Conservation (phyloP, 2,888 invertebrate genomes). For the Euproctis similis region DNA sequence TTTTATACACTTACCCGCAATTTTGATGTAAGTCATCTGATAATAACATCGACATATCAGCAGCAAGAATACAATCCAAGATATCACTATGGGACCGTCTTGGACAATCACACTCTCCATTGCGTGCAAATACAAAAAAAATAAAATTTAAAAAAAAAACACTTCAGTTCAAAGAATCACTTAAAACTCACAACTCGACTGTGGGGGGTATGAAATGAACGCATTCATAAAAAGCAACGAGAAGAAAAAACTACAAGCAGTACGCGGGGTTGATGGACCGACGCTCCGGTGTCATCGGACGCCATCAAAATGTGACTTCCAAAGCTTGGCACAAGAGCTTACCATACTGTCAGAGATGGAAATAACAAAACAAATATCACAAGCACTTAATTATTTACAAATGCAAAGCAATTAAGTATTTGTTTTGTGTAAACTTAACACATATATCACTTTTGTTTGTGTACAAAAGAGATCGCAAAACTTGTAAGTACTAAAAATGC, state of each 20-base stretch:
- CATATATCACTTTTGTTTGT: too few species aligned
- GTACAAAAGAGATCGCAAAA: too few species aligned
- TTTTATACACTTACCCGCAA: constrained; percentile 38
- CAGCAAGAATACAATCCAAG: constrained; percentile 63
- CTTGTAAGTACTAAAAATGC: too few species aligned
- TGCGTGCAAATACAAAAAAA: too few species aligned
- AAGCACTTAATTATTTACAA: too few species aligned
- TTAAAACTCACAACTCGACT: constrained; percentile 3
- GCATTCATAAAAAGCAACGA: constrained; percentile 31
- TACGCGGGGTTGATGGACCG: too few species aligned
- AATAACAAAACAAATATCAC: too few species aligned
- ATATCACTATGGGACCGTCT: constrained; percentile 60
- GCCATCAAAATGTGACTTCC: constrained; percentile 56
- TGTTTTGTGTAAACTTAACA: too few species aligned
- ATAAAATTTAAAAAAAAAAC: constrained; percentile 25
- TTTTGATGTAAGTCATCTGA: constrained; percentile 40
- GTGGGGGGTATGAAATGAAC: constrained; percentile 17
- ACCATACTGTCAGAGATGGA: too few species aligned
- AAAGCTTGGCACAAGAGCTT: constrained; percentile 63
- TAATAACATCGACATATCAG: constrained; percentile 65
- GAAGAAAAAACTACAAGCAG: too few species aligned
- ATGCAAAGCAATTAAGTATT: too few species aligned
- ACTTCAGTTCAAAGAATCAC: constrained; percentile 6
- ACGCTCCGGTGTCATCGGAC: constrained; percentile 62
- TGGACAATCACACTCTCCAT: constrained; percentile 55